A percentile compares a stretch with the other conserved stretches of the same genome.
Conservation (phyloP, 2,113 vertebrate species). For the Eidolon helvum region DNA sequence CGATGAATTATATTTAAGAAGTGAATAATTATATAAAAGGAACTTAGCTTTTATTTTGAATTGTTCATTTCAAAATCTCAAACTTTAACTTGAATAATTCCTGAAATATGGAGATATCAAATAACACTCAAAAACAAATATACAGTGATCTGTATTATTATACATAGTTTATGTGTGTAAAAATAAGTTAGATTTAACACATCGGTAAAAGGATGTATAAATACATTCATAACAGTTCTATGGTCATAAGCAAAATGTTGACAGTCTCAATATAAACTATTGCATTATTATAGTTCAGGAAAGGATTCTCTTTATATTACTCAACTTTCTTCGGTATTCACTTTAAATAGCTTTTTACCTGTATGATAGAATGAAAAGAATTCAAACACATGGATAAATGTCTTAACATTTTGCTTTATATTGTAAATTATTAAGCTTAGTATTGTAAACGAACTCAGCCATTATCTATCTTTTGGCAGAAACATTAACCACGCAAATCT, state of each 20-base stretch:
- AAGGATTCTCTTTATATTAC: background rate
- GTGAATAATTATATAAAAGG: background rate
- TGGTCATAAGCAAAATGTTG: background rate
- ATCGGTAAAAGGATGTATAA: background rate
- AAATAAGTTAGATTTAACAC: background rate
- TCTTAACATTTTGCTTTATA: background rate
- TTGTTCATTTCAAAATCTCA: background rate
- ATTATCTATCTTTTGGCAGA: background rate
- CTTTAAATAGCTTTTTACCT: conserved; percentile 10
- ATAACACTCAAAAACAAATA: background rate
- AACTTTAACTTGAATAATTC: background rate
- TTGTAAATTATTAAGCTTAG: background rate
- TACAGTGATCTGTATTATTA: background rate
- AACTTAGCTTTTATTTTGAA: conserved; percentile 13
- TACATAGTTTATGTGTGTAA: background rate
- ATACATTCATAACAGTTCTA: background rate
- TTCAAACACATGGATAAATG: background rate
- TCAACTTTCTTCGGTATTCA: background rate
- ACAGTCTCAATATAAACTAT: background rate
- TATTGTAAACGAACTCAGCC: background rate
- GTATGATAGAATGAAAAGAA: background rate
- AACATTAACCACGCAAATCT: background rate
- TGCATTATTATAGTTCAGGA: background rate
- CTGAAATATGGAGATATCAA: background rate
- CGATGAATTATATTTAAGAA: background rate